Evolutionary conservation across 2,888 invertebrate genomes (phyloP).

Genomic region (Acleris sparsana): DNA sequence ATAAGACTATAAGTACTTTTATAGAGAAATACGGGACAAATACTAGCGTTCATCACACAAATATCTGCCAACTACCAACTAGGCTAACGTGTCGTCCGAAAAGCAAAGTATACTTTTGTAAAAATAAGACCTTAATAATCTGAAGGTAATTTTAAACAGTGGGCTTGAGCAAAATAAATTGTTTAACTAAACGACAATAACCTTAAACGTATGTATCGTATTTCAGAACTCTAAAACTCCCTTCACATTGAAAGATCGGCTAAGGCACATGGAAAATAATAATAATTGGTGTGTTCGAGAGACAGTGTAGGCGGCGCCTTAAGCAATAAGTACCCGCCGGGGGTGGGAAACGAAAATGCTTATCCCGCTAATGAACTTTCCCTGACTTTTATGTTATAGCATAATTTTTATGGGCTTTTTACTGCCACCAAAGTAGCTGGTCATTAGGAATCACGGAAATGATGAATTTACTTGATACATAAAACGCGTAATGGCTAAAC

Average conservation of each 20-base stretch:
- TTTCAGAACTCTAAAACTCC: slow-evolving; percentile 5
- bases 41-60: too few species aligned
- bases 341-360: slow-evolving; percentile 58
- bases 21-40: too few species aligned
- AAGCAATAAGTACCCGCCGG: slow-evolving; percentile 54
- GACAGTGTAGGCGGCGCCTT: slow-evolving; percentile 47
- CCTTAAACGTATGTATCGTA: slow-evolving; percentile 4
- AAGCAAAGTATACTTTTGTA: too few species aligned
- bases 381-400: slow-evolving; percentile 58
- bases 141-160: neutral
- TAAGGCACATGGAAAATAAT: slow-evolving; percentile 19
- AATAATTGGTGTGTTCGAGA: slow-evolving; percentile 1
- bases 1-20: too few species aligned
- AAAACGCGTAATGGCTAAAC: slow-evolving; percentile 17
- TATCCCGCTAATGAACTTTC: slow-evolving; percentile 64
- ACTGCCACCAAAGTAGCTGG: slow-evolving; percentile 57
- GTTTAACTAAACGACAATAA: neutral
- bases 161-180: slow-evolving; percentile 25
- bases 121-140: too few species aligned
- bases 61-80: too few species aligned
- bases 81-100: too few species aligned
- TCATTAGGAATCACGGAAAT: slow-evolving; percentile 56
- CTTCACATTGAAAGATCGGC: slow-evolving; percentile 16
- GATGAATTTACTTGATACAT: slow-evolving; percentile 48
- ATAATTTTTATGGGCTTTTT: slow-evolving; percentile 61